Evolutionary conservation across 2,113 vertebrate species (phyloP).

Genomic region (Macaca nemestrina): DNA sequence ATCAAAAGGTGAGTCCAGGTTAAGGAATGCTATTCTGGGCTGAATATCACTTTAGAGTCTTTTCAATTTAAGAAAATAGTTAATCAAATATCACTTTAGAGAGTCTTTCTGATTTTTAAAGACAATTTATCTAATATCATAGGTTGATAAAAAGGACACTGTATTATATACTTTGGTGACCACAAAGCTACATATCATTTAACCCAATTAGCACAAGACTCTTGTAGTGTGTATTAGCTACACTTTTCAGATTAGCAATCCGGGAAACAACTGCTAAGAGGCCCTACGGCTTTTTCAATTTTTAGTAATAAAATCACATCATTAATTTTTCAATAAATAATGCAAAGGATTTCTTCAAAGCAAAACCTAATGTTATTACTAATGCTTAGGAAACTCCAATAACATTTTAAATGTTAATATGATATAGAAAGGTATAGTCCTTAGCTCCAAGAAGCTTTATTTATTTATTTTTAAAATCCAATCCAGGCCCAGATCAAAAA

Average conservation of each 20-base stretch:
- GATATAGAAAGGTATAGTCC: background rate
- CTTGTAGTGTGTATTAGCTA: background rate
- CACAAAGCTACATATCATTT: background rate
- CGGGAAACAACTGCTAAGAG: background rate
- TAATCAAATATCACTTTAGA: constrained; percentile 44
- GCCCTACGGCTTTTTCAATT: background rate
- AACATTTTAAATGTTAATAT: background rate
- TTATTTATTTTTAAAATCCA: background rate
- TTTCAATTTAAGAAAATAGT: constrained; percentile 50
- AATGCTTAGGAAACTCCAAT: background rate
- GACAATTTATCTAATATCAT: constrained; percentile 50
- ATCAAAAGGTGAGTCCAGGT: constrained; percentile 60
- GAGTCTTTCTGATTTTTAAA: constrained; percentile 44
- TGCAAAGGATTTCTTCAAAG: constrained; percentile 54
- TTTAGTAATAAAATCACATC: constrained; percentile 36
- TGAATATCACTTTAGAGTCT: constrained; percentile 43
- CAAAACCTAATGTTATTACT: background rate
- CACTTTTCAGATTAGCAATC: background rate
- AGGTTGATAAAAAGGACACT: background rate
- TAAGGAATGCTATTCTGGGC: constrained; percentile 53
- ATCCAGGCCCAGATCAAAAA: constrained; percentile 3
- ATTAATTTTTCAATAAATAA: constrained; percentile 64
- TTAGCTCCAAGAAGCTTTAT: constrained; percentile 39
- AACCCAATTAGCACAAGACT: background rate
- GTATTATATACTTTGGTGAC: background rate